Conservation (phyloP, 1,140 invertebrate genomes). For the Asobara japonica region DNA sequence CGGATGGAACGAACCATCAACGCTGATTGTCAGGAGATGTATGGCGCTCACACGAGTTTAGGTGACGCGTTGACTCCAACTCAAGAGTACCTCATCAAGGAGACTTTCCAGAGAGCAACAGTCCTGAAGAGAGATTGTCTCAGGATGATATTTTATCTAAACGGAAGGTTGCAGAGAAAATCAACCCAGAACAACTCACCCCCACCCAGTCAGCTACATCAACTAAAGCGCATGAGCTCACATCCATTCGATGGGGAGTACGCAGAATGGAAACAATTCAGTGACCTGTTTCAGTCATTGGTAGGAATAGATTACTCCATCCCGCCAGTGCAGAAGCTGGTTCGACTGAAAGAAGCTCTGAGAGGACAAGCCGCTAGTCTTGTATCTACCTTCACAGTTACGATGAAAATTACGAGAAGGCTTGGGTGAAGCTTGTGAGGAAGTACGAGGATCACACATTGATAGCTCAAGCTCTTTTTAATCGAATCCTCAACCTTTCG, state of each 20-base stretch:
- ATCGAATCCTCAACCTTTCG: not conserved
- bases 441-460: not conserved
- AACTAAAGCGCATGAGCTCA: not conserved
- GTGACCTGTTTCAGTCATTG: not conserved
- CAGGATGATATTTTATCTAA: not conserved
- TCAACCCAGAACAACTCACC: not conserved
- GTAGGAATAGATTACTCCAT: not conserved
- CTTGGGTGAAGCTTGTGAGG: not conserved
- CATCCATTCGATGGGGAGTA: not conserved
- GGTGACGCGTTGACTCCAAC: not conserved
- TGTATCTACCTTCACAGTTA: not conserved
- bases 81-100: not conserved
- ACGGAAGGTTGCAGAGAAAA: not conserved
- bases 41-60: no score
- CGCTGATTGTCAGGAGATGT: no score
- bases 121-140: not conserved
- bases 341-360: not conserved
- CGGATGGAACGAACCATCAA: no score
- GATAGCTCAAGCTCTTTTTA: not conserved
- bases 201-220: not conserved
- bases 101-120: not conserved
- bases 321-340: not conserved
- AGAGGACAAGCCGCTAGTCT: not conserved
- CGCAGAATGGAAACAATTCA: not conserved
- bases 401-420: not conserved